Conservation (phyloP, 2,888 invertebrate genomes). For the Diarsia rubi region DNA sequence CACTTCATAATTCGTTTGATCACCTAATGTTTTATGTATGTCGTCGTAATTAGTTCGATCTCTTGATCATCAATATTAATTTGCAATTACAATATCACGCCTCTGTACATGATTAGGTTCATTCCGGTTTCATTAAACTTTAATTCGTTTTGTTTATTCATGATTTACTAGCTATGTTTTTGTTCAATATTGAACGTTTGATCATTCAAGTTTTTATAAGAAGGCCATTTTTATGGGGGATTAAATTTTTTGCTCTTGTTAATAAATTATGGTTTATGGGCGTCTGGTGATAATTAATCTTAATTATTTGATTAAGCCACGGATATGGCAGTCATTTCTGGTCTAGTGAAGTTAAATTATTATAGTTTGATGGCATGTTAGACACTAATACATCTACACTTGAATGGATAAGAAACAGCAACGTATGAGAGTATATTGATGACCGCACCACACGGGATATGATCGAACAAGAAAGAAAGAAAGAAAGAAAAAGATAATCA, state of each 20-base stretch:
- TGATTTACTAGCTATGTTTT: slow-evolving; percentile 56
- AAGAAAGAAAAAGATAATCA: slow-evolving; percentile 44
- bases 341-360: slow-evolving; percentile 60
- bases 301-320: slow-evolving; percentile 61
- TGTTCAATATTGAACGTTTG: slow-evolving; percentile 55
- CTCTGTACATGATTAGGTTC: slow-evolving; percentile 65
- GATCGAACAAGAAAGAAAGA: slow-evolving; percentile 40
- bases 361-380: slow-evolving; percentile 55
- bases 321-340: slow-evolving; percentile 59
- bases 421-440: slow-evolving; percentile 41
- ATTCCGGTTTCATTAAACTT: slow-evolving; percentile 68
- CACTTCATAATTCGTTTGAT: slow-evolving; percentile 63
- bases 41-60: slow-evolving; percentile 74
- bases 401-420: slow-evolving; percentile 41
- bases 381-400: slow-evolving; percentile 50
- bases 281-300: slow-evolving; percentile 60
- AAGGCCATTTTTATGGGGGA: slow-evolving; percentile 49
- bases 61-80: slow-evolving; percentile 82
- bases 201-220: slow-evolving; percentile 51
- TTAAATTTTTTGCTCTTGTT: slow-evolving; percentile 56
- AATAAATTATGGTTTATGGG: slow-evolving; percentile 59
- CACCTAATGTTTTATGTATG: slow-evolving; percentile 77
- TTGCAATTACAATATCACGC: slow-evolving; percentile 77
- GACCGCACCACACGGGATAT: slow-evolving; percentile 31
- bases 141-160: slow-evolving; percentile 67